Evolutionary conservation across 2,113 vertebrate species (phyloP), one percentile per base, ranked within the genome.

Genomic region (Holacanthus passer): DNA sequence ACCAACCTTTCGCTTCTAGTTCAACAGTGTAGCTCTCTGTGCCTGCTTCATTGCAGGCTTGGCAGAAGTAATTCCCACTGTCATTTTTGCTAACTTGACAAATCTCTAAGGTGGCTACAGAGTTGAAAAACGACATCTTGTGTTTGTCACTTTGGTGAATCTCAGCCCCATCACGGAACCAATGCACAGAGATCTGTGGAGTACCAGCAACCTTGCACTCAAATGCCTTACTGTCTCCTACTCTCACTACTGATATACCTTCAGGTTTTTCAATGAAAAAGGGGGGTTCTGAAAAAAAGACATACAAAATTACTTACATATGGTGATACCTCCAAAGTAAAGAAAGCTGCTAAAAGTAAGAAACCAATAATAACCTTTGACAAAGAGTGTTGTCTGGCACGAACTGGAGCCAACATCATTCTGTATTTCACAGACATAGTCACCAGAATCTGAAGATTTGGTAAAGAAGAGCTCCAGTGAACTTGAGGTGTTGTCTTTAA

Each of bases 1-100:
- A 89, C 97, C 6, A 94, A 99, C 98, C 97, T 99, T 97, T 98
- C 22, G 97, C 97, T 95, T 94, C 96, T 32, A 99, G 87, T 55
- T 97, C 96, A 81, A 96, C 24, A 60, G 94, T 96, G 94, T 97
- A 98, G 82, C 96, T 97, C n/a, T 97, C 95, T 0, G 95, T 95
- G 72, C 98, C 97, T 0, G 96, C 97, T 0, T 98, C 96, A 24
- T 98, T 98, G 43, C 86, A 90, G 55, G 96, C 97, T 90, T 97
- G 96, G 13, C 97, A 99, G 84, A 96, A 93, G 22, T 97, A 99
- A 55, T 93, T 95, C 17, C 97, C 97, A 27, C 95, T 96, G 17
- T 98, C 96, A 41, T 89, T 93, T 74, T 96, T 92, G 79, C 91
- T 93, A 86, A 96, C 94, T 62, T 83, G 72, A 72, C 84, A 82